A percentile compares a stretch with the other conserved stretches of the same genome.
Evolutionary conservation across 2,888 invertebrate genomes (phyloP).

Genomic region (Dynastes maya): DNA sequence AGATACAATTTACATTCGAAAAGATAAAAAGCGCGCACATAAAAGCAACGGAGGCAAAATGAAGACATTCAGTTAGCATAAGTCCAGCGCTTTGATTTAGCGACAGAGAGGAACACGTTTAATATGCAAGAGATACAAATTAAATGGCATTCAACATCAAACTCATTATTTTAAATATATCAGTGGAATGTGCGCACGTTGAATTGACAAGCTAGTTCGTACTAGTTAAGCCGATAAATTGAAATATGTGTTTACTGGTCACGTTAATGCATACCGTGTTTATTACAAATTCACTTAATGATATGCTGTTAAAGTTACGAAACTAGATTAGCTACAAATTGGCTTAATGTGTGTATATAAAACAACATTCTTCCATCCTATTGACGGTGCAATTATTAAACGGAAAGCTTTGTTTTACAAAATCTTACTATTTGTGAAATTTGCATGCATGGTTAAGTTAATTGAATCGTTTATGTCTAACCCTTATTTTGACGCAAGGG

Average conservation of each 20-base stretch:
- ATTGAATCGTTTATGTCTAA: no score
- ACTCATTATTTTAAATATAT: conserved; percentile 34
- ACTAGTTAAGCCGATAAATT: conserved; percentile 19
- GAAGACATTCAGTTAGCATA: conserved; percentile 23
- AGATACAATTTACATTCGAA: conserved; percentile 38
- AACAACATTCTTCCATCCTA: no score
- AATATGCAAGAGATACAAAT: conserved; percentile 35
- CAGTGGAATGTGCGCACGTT: neutral
- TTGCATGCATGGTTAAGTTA: no score
- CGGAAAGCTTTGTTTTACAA: no score
- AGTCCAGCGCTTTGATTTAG: conserved; percentile 27
- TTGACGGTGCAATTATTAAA: no score
- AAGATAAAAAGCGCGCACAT: conserved; percentile 22
- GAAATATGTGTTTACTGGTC: conserved; percentile 34
- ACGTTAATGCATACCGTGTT: conserved; percentile 21
- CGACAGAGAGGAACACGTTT: conserved; percentile 27
- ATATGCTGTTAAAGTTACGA: conserved; percentile 52
- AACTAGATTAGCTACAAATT: conserved; percentile 57
- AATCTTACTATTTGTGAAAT: no score
- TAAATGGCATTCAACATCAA: conserved; percentile 18
- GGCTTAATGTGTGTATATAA: conserved; percentile 45
- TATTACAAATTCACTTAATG: conserved; percentile 49
- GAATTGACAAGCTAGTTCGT: conserved; percentile 1
- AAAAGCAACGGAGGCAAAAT: conserved; percentile 21
- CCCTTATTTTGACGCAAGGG: no score